Evolutionary conservation across 2,113 vertebrate genomes (phyloP).

Genomic region (Balaenoptera acutorostrata): DNA sequence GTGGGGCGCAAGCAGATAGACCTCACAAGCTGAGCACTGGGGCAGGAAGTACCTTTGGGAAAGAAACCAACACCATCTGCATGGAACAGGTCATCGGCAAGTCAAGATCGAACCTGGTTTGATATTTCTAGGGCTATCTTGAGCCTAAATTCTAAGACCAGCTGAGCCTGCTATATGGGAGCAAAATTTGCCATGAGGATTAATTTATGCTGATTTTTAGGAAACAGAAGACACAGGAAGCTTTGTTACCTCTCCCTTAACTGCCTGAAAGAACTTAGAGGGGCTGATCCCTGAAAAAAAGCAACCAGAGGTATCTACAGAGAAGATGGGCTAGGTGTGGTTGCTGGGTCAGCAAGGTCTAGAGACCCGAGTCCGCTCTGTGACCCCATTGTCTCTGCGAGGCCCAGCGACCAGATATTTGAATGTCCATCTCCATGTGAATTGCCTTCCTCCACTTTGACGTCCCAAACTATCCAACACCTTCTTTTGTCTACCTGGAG

Average conservation of each 20-base stretch:
- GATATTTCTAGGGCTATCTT: background rate
- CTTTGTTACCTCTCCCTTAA: background rate
- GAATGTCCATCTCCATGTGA: background rate
- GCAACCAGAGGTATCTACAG: background rate
- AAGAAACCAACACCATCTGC: accelerated
- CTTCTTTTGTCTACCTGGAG: background rate
- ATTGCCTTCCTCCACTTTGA: background rate
- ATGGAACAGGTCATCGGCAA: too few species aligned
- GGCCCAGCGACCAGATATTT: background rate
- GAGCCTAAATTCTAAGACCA: background rate
- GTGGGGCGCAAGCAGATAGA: background rate
- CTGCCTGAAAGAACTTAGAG: background rate
- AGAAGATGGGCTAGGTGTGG: background rate
- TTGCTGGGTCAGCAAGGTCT: background rate
- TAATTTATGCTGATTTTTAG: background rate
- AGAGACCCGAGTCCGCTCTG: background rate
- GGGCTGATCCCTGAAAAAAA: background rate
- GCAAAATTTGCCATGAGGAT: background rate
- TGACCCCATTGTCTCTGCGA: background rate
- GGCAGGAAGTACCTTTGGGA: background rate
- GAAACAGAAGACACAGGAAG: background rate
- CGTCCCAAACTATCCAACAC: background rate
- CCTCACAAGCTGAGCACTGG: background rate
- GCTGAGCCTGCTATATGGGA: background rate
- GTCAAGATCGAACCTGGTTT: background rate